phyloP scores from a whole-genome alignment of 2,797 vertebrate species.

The Botia kubotai region DNA sequence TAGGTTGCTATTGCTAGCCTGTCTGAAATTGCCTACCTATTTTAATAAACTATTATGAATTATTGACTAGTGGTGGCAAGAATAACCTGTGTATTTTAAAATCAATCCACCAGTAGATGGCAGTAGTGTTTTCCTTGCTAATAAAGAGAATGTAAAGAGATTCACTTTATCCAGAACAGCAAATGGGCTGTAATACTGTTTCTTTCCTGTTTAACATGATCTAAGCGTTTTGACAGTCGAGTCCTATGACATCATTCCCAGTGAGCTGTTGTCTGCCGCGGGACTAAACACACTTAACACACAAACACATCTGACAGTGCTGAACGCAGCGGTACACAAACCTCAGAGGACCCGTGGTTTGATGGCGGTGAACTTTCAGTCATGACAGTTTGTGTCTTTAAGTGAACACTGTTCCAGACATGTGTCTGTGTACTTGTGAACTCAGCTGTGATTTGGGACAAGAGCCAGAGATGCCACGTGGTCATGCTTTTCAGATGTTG shows the following conservation, averaged over 20 bases:
- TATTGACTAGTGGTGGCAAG: no score
- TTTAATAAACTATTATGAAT: no score
- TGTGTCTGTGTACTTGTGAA: constrained; percentile 30
- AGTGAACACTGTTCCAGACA: constrained; percentile 35
- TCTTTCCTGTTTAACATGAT: neutral
- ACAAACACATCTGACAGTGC: constrained; percentile 1
- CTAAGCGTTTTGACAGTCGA: constrained; percentile 26
- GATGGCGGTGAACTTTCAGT: constrained; percentile 16
- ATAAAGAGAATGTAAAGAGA: neutral
- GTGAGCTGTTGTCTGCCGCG: neutral
- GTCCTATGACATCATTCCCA: constrained; percentile 13
- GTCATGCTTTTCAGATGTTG: neutral
- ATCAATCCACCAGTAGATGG: constrained; percentile 20
- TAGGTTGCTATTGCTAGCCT: no score
- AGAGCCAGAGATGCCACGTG: neutral
- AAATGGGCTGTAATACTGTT: neutral
- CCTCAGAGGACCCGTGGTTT: constrained; percentile 4
- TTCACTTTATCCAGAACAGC: neutral
- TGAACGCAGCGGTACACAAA: constrained; percentile 17
- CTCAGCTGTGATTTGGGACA: neutral
- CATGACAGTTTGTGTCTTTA: constrained; percentile 24
- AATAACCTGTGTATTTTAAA: neutral
- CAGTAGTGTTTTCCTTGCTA: neutral
- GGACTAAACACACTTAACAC: neutral
- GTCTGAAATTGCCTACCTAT: no score